A percentile compares a stretch with the other conserved stretches of the same genome.
Evolutionary conservation across 2,888 invertebrate genomes (phyloP).

Genomic region (Lydus trimaculatus): DNA sequence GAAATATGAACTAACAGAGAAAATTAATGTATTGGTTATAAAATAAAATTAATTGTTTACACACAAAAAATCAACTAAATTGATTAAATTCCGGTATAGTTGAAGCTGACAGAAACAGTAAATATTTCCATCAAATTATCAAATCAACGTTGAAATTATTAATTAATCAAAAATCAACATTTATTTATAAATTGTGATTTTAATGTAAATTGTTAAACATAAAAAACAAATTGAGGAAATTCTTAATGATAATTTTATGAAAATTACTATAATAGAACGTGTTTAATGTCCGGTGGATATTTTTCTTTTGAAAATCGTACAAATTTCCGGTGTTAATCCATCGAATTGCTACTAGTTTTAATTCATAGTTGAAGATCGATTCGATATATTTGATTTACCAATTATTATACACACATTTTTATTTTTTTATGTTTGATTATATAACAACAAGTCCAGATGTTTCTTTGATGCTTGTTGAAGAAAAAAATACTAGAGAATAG

Average conservation of each 20-base stretch:
- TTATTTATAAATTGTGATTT: neutral
- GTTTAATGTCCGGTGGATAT: slow-evolving; percentile 2
- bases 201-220: neutral
- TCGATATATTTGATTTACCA: neutral
- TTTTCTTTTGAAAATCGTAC: neutral
- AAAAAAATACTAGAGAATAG: neutral
- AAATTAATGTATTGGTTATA: too few species aligned
- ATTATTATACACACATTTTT: neutral
- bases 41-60: too few species aligned
- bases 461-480: neutral
- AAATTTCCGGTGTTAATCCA: neutral
- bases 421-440: neutral
- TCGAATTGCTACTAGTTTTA: neutral
- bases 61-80: too few species aligned
- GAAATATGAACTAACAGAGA: too few species aligned
- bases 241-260: neutral
- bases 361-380: neutral
- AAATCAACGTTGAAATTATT: neutral
- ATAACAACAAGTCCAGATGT: neutral
- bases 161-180: neutral
- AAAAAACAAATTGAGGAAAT: neutral
- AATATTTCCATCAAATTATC: neutral
- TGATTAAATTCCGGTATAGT: neutral
- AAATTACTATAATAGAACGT: slow-evolving; percentile 5
- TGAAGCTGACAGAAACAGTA: neutral